Percentiles rank a stretch among this genome's conserved stretches.
phyloP scores from a whole-genome alignment of 2,888 invertebrate genomes.

The Actias luna region DNA sequence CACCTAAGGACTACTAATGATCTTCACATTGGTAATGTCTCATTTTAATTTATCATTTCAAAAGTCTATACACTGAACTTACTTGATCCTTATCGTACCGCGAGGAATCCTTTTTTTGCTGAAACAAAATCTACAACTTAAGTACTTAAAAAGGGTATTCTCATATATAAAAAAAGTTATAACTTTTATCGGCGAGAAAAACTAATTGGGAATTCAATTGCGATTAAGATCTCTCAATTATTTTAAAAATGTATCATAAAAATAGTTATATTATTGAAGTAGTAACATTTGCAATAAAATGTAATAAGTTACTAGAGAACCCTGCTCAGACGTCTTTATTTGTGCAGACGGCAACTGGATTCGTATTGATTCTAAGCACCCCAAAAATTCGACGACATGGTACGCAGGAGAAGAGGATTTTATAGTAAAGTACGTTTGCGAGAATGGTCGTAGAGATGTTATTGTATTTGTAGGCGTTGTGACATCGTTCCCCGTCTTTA shows the following conservation, averaged over 20 bases:
- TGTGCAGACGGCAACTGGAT: conserved; percentile 13
- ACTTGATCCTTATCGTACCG: background rate
- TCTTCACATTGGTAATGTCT: background rate
- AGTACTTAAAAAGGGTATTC: no score
- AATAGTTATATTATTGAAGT: background rate
- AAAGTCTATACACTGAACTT: background rate
- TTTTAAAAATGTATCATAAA: background rate
- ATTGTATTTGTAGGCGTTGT: conserved; percentile 73
- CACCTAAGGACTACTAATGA: background rate
- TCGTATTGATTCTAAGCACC: conserved; percentile 43
- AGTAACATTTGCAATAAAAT: conserved; percentile 2
- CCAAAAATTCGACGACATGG: conserved; percentile 56
- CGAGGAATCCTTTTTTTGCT: no score
- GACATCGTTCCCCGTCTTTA: conserved; percentile 77
- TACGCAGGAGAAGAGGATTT: conserved; percentile 53
- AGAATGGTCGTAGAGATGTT: conserved; percentile 66
- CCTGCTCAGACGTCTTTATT: conserved; percentile 15
- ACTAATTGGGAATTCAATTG: background rate
- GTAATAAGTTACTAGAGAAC: conserved; percentile 3
- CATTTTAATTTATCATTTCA: background rate
- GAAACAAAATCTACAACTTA: no score
- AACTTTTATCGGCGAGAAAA: background rate
- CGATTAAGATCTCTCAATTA: background rate
- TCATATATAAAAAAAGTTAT: background rate
- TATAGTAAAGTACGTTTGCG: conserved; percentile 64